phyloP scores from a whole-genome alignment of 2,113 vertebrate genomes.

The Pelobates fuscus region DNA sequence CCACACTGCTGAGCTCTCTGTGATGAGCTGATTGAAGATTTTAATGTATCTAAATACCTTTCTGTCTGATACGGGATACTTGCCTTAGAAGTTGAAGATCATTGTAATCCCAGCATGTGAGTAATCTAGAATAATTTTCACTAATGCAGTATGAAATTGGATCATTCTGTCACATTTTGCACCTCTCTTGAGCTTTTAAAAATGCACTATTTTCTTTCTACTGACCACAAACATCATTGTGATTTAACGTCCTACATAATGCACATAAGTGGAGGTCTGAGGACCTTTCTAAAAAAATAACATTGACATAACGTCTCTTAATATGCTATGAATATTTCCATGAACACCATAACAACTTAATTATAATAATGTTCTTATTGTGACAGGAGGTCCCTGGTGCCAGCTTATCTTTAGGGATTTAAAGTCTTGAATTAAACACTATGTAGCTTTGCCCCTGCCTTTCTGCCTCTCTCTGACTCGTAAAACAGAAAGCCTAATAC shows the following conservation, averaged over 20 bases:
- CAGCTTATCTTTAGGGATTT: too few species aligned
- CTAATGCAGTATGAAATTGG: constrained; percentile 63
- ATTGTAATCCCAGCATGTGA: constrained; percentile 49
- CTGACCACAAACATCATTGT: constrained; percentile 22
- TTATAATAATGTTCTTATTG: too few species aligned
- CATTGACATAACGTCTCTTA: too few species aligned
- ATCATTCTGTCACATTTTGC: constrained; percentile 55
- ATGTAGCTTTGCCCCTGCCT: too few species aligned
- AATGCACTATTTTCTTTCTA: constrained; percentile 33
- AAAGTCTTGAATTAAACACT: too few species aligned
- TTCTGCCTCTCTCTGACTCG: too few species aligned
- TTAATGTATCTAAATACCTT: constrained; percentile 49
- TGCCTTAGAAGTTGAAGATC: constrained; percentile 45
- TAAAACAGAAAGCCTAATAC: too few species aligned
- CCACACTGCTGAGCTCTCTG: too few species aligned
- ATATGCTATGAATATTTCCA: too few species aligned
- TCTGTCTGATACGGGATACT: constrained; percentile 47
- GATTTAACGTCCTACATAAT: constrained; percentile 8
- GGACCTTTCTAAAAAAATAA: neutral
- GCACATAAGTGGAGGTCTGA: too few species aligned
- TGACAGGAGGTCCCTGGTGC: too few species aligned
- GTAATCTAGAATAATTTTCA: constrained; percentile 58
- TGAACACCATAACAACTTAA: too few species aligned
- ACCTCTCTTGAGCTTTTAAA: constrained; percentile 51
- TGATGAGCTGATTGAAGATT: neutral